Base-by-base conservation (phyloP, 2,113 vertebrate species). In the Indri indri region DNA sequence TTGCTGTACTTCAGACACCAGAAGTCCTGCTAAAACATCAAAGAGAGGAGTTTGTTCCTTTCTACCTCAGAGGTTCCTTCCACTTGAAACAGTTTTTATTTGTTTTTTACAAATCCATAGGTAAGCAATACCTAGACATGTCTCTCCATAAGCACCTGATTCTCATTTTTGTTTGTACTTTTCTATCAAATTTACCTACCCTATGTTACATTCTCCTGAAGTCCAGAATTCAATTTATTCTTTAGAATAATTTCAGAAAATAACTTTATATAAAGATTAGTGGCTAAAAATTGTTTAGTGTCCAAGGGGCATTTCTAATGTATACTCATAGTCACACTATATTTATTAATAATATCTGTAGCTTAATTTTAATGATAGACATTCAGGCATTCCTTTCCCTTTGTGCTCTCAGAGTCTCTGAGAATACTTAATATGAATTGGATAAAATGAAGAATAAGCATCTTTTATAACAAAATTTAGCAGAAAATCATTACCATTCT, bases 331-430 rank as follows among this genome's bases (percentile, higher is more conserved):
- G 6, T 32, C 40, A 42, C 30, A 8, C 30, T 66, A 9, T 82
- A 52, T 5, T 87, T 79, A 18, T 54, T 54, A 54, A 18, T 54
- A 40, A 5, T 40, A 59, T 90, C 22, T 57, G 80, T 42, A 30
- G n/a, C 5, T 88, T 92, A 80, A 83, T 88, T 94, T 96, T 90
- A 54, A 50, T 92, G n/a, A 5, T 54, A 88, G 22, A 84, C 96
- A 66, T 77, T 74, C 32, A 94, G 16, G 11, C 13, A 57, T 22
- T 79, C 30, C 50, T 0, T 71, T 93, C 42, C 40, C 42, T 70
- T 22, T 83, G 18, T 68, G 45, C 32, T 81, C 22, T 88, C 5
- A 23, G 32, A 5, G 11, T 85, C 59, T 94, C 84, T 32, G 57
- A 47, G 65, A 86, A 73, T 94, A 90, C 68, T 91, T 79, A 71